A percentile compares a stretch with the other conserved stretches of the same genome.
Evolutionary conservation across 53 echinoderm and acorn worm genomes (phyloP).

Genomic region (Echinometra lucunter): DNA sequence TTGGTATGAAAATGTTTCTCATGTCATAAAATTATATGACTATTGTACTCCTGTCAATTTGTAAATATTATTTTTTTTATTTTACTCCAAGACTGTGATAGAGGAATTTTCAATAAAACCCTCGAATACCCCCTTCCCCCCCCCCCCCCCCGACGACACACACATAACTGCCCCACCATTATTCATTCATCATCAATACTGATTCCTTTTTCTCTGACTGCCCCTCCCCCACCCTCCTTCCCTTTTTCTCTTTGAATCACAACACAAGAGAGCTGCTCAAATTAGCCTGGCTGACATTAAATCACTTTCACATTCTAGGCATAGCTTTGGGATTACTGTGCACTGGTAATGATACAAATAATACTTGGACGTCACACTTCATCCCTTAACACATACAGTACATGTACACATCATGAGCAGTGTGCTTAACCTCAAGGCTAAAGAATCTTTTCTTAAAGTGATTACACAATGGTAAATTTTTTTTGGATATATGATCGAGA

Average conservation of each 20-base stretch:
- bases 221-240: slow-evolving; percentile 43
- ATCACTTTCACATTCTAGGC: slow-evolving; percentile 59
- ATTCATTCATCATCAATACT: no score
- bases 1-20: no score
- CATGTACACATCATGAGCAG: neutral
- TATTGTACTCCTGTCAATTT: no score
- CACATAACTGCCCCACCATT: neutral
- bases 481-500: no score
- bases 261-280: slow-evolving; percentile 47
- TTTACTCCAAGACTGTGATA: no score
- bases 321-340: slow-evolving; percentile 52
- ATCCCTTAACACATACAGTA: neutral
- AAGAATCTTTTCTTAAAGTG: no score
- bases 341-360: slow-evolving; percentile 55
- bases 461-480: no score
- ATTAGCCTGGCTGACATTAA: slow-evolving; percentile 51
- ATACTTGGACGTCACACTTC: slow-evolving; percentile 45
- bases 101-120: no score
- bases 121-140: neutral
- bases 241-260: neutral
- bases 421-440: neutral
- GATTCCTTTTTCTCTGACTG: neutral
- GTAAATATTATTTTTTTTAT: no score
- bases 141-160: neutral
- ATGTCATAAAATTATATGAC: no score